Evolutionary conservation across 2,113 vertebrate species (phyloP).

Genomic region (Mesoclemmys tuberculata): DNA sequence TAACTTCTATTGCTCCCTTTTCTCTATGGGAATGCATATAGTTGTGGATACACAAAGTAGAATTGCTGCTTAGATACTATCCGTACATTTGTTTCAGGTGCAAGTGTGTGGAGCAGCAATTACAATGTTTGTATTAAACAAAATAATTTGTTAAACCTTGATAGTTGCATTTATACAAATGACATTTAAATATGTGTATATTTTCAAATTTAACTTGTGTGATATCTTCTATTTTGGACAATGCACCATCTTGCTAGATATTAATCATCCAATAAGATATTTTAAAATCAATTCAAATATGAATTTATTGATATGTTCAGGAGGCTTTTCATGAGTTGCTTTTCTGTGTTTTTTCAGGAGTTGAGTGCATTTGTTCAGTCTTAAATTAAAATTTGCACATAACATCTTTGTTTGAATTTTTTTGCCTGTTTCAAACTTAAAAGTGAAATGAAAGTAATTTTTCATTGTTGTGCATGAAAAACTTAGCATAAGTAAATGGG

Average conservation of each 20-base stretch:
- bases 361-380: background rate
- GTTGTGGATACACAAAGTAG: background rate
- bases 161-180: background rate
- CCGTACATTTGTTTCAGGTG: background rate
- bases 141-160: background rate
- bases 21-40: background rate
- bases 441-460: background rate
- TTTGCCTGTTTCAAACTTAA: background rate
- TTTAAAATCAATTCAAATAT: background rate
- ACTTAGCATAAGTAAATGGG: background rate
- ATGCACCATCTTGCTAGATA: background rate
- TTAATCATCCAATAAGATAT: background rate
- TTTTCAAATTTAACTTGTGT: background rate
- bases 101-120: background rate
- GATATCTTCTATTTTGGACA: background rate
- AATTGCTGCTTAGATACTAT: background rate
- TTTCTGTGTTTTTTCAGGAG: background rate
- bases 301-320: accelerated
- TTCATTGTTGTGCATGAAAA: background rate
- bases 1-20: background rate
- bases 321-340: background rate
- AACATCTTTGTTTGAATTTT: background rate
- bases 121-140: background rate
- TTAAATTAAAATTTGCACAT: background rate
- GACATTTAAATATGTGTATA: background rate